Percentiles rank a stretch among this genome's conserved stretches.
Evolutionary conservation across 2,888 invertebrate genomes (phyloP).

Genomic region (Cistogaster globosa): DNA sequence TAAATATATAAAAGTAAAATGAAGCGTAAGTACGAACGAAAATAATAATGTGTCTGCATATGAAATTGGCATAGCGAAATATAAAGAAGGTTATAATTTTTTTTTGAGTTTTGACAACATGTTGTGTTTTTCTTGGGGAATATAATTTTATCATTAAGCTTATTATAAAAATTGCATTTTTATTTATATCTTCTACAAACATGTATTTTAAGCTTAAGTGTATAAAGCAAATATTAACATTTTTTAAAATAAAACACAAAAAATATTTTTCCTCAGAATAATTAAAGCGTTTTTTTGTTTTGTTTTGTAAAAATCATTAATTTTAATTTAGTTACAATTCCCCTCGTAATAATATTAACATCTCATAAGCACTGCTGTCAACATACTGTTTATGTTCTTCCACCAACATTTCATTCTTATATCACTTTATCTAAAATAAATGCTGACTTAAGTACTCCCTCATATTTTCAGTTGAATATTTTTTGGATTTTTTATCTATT

Average conservation of each 20-base stretch:
- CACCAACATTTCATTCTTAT: conserved; percentile 1
- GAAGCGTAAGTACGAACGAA: neutral
- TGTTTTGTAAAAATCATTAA: conserved; percentile 61
- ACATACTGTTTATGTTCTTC: conserved; percentile 56
- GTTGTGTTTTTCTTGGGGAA: conserved; percentile 44
- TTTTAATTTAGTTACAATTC: conserved; percentile 74
- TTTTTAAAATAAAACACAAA: neutral
- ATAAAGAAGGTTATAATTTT: conserved; percentile 21
- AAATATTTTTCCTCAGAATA: neutral
- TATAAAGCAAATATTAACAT: conserved; percentile 1
- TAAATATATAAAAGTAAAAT: conserved; percentile 31
- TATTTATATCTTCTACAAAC: conserved; percentile 8
- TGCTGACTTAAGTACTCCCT: conserved; percentile 29
- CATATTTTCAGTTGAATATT: neutral
- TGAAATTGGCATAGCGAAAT: conserved; percentile 36
- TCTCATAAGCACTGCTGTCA: conserved; percentile 80
- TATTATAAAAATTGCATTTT: conserved; percentile 67
- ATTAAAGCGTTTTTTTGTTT: neutral
- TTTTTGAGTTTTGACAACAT: conserved; percentile 58
- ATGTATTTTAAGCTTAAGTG: conserved; percentile 32
- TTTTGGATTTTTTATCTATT: neutral
- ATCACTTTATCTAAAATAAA: neutral
- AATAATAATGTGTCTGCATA: conserved; percentile 63
- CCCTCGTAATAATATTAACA: conserved; percentile 80
- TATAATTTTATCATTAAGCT: conserved; percentile 64